Base-by-base conservation (phyloP, 2,888 invertebrate genomes). In the Clusia tigrina region DNA sequence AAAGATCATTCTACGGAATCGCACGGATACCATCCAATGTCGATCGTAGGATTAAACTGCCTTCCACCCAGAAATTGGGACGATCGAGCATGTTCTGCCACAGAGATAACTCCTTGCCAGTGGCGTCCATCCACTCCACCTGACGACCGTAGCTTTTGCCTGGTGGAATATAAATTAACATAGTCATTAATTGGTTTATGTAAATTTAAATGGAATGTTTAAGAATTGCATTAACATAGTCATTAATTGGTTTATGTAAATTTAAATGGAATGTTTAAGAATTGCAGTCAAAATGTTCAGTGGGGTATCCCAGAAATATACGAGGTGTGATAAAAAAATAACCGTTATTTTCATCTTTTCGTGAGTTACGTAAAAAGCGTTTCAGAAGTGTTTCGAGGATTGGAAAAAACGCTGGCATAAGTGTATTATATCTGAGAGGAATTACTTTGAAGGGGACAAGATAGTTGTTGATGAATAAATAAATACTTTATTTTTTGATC, bases 31-130 rank as follows among this genome's bases (percentile, higher is more conserved):
- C 86, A 73, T 90, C 90, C 60, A 93, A 86, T 64, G 91, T 91
- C 54, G 96, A 90, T 76, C 97, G 87, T 48, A 98, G 86, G 2
- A 92, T 89, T 53, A 98, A 86, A 64, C 93, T 94, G 63, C 95
- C 95, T 84, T 98, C 97, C n/a, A 97, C 95, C 98, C 98, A 98
- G 83, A 95, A 92, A 84, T 96, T 96, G 32, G 96, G 96, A 66
- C 93, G 87, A 78, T 95, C 94, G 78, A 97, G 85, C 96, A 98
- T 96, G 67, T 91, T 91, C 79, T 95, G 94, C 98, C 98, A 98
- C 10, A 97, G 85, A 0, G 91, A 89, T 32, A 93, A 86, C 84
- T 98, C 97, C 75, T 94, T 94, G 58, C 95, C 96, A 10, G 89
- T 88, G 54, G 95, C 94, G 84, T 97, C 96, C 95, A 96, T 96